Conservation (phyloP, 2,113 vertebrate genomes). For the Oncorhynchus masou region DNA sequence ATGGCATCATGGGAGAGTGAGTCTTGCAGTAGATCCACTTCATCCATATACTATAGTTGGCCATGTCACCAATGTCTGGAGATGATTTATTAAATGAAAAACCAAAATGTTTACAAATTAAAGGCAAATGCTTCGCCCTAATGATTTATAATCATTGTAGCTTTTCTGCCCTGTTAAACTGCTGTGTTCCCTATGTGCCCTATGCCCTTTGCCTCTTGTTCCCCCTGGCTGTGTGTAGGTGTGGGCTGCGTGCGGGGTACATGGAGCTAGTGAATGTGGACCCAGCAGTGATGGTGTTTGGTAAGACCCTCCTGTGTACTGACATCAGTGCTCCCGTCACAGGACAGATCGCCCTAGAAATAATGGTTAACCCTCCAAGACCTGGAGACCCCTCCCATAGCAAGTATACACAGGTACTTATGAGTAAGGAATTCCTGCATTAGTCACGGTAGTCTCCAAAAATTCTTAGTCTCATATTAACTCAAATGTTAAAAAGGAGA, state of each 20-base stretch:
- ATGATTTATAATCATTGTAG: not conserved
- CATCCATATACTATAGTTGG: not conserved
- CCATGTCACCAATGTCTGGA: not conserved
- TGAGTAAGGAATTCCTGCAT: not conserved
- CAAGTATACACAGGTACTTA: slow-evolving; percentile 41
- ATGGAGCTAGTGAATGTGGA: slow-evolving; percentile 73
- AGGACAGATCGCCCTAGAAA: slow-evolving; percentile 64
- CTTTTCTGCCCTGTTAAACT: not conserved
- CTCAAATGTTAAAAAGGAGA: too few relatives aligned
- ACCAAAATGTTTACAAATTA: too few relatives aligned
- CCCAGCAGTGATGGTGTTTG: slow-evolving; percentile 34
- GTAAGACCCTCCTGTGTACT: slow-evolving; percentile 36
- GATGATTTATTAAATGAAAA: not conserved
- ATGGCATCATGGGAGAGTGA: slow-evolving; percentile 64
- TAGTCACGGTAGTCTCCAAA: too few relatives aligned
- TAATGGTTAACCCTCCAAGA: slow-evolving; percentile 56
- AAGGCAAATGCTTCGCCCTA: not conserved
- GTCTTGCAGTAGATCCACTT: slow-evolving; percentile 20
- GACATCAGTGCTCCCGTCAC: slow-evolving; percentile 49
- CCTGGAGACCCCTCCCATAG: slow-evolving; percentile 56
- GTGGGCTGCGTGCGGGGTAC: slow-evolving; percentile 65
- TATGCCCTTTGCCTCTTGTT: not conserved
- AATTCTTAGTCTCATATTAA: too few relatives aligned
- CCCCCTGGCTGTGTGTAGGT: slow-evolving; percentile 41
- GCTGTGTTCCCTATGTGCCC: not conserved